Conservation (phyloP, 2,113 vertebrate genomes). For the Leptobrachium leishanense region DNA sequence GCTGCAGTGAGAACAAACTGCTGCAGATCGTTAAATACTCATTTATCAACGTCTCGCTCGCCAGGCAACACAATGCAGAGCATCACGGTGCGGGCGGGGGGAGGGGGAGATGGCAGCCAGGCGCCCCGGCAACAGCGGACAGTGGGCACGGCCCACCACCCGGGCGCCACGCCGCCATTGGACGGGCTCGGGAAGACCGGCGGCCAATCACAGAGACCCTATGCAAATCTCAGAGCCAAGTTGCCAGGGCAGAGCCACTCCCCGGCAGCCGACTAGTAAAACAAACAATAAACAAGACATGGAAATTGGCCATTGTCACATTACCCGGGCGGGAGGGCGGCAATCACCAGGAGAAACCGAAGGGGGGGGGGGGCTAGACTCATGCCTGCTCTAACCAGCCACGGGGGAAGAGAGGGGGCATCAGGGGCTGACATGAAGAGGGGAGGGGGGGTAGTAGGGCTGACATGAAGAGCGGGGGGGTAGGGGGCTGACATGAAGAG, state of each 20-base stretch:
- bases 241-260: conserved; percentile 96
- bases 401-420: background rate
- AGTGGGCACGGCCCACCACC: conserved; percentile 99
- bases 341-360: background rate
- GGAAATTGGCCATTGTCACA: conserved; percentile 95
- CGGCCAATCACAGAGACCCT: conserved; percentile 82
- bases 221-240: conserved; percentile 95
- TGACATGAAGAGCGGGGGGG: too few species aligned
- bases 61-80: conserved; percentile 93
- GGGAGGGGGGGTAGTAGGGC: too few species aligned
- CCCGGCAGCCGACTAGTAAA: conserved; percentile 94
- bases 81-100: conserved; percentile 74
- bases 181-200: conserved; percentile 70
- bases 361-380: too few species aligned
- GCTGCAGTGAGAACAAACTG: conserved; percentile 82
- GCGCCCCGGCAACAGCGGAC: conserved; percentile 97
- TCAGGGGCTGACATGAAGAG: too few species aligned
- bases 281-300: conserved; percentile 97
- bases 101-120: conserved; percentile 80
- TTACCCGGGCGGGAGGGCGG: conserved; percentile 70
- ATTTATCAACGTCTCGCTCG: conserved; percentile 92
- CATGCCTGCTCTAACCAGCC: too few species aligned
- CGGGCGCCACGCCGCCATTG: conserved; percentile 83
- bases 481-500: too few species aligned
- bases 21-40: conserved; percentile 88